These are phyloP conservation scores for Triops cancriformis DNA, from an alignment of 1,140 invertebrate species.

Conservation along the genomic window DNA sequence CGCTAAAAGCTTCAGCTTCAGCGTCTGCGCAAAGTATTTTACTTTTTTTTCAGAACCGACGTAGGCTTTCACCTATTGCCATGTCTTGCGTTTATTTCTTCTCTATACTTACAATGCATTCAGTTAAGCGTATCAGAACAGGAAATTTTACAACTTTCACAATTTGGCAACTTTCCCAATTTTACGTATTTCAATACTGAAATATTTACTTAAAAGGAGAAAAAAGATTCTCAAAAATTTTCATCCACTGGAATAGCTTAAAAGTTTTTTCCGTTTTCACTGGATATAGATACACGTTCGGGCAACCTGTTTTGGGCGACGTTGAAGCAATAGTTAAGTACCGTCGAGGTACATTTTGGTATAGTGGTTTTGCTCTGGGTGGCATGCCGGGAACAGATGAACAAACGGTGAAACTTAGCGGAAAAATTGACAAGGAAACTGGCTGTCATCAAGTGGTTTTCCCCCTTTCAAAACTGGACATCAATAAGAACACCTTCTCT, in stretches of 20 bases:
- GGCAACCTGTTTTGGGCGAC: conserved; percentile 33
- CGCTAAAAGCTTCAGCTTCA: neutral
- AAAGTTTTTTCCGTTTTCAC: neutral
- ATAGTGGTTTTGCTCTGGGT: neutral
- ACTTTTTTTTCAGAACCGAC: neutral
- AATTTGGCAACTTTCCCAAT: too few relatives aligned
- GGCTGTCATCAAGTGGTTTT: neutral
- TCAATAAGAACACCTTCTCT: neutral
- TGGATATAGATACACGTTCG: conserved; percentile 31
- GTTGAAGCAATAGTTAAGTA: conserved; percentile 16
- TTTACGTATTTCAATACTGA: too few relatives aligned
- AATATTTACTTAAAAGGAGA: too few relatives aligned
- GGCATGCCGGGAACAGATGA: neutral
- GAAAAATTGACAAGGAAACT: neutral
- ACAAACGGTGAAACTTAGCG: neutral
- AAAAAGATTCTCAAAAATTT: too few relatives aligned
- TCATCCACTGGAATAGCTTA: neutral
- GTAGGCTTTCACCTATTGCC: too few relatives aligned
- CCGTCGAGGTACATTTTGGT: neutral
- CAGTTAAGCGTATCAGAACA: too few relatives aligned
- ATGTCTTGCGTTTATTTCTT: too few relatives aligned
- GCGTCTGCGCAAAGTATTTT: conserved; percentile 2
- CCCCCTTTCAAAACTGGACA: neutral
- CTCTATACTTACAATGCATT: too few relatives aligned
- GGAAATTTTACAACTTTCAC: neutral